phyloP scores from a whole-genome alignment of 2,113 vertebrate species.

The Calypte anna region DNA sequence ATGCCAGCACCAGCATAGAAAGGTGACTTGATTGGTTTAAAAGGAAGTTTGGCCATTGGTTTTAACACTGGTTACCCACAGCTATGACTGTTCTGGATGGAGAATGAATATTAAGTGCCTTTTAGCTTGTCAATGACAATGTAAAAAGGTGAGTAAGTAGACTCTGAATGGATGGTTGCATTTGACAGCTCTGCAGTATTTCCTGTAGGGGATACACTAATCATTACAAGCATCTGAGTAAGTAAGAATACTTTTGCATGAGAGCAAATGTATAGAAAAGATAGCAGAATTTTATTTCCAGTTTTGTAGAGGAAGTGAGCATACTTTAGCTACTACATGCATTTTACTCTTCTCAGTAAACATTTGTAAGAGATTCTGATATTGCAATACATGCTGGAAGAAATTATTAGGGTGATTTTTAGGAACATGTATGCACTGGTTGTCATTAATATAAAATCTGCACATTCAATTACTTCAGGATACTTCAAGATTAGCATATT shows the following conservation, averaged over 20 bases:
- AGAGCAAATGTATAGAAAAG: not conserved
- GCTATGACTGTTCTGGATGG: not conserved
- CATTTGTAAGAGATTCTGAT: not conserved
- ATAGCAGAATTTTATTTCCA: slow-evolving; percentile 11
- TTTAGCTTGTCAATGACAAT: not conserved
- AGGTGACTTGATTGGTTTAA: not conserved
- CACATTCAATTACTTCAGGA: not conserved
- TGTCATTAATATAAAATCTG: not conserved
- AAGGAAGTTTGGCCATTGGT: not conserved
- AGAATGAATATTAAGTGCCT: not conserved
- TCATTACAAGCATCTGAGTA: slow-evolving; percentile 1
- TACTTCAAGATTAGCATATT: not conserved
- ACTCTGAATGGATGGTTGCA: not conserved
- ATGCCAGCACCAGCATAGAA: not conserved
- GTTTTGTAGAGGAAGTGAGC: slow-evolving; percentile 32
- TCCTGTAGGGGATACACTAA: not conserved
- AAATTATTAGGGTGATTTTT: not conserved
- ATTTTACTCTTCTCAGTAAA: not conserved
- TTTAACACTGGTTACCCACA: not conserved
- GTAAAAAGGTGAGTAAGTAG: not conserved
- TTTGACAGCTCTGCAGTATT: not conserved
- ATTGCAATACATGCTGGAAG: not conserved
- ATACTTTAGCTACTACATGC: not conserved
- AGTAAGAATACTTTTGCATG: not conserved
- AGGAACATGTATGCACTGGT: not conserved